These are phyloP conservation scores for Fulica atra DNA, from an alignment of 2,113 vertebrate genomes.

Conservation along the genomic window DNA sequence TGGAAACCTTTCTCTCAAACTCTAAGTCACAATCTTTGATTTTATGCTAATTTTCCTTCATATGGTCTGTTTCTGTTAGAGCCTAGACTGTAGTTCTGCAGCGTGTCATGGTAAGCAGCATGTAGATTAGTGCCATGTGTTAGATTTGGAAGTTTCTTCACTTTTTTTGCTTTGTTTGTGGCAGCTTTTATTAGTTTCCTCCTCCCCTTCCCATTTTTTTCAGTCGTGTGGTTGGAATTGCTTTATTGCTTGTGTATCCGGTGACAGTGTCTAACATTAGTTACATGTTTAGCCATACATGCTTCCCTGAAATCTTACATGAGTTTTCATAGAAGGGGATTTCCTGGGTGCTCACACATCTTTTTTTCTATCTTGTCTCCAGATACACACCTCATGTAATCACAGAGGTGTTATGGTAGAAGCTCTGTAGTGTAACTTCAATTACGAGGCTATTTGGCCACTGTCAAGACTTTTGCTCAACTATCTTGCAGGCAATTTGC, in stretches of 20 bases:
- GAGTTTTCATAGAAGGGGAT: neutral
- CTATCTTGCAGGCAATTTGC: neutral
- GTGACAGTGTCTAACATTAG: neutral
- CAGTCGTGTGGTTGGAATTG: neutral
- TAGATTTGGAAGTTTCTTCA: constrained; percentile 22
- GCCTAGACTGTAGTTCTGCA: constrained; percentile 13
- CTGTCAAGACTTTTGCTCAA: neutral
- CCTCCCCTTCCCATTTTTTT: neutral
- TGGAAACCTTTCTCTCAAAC: neutral
- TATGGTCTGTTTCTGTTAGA: constrained; percentile 38
- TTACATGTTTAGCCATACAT: neutral
- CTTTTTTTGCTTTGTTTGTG: neutral
- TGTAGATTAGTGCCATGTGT: constrained; percentile 38
- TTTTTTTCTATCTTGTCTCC: neutral
- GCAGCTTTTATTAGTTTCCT: neutral
- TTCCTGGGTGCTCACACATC: neutral
- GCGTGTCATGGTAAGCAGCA: constrained; percentile 1
- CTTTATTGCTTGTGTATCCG: neutral
- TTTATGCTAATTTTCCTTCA: constrained; percentile 53
- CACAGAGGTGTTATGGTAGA: neutral
- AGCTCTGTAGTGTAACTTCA: neutral
- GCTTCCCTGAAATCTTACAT: neutral
- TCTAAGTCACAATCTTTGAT: constrained; percentile 2
- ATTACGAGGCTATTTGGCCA: neutral
- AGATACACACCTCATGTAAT: neutral